Evolutionary conservation across 2,888 invertebrate species (phyloP).

Genomic region (Kryphioiulus occultus): DNA sequence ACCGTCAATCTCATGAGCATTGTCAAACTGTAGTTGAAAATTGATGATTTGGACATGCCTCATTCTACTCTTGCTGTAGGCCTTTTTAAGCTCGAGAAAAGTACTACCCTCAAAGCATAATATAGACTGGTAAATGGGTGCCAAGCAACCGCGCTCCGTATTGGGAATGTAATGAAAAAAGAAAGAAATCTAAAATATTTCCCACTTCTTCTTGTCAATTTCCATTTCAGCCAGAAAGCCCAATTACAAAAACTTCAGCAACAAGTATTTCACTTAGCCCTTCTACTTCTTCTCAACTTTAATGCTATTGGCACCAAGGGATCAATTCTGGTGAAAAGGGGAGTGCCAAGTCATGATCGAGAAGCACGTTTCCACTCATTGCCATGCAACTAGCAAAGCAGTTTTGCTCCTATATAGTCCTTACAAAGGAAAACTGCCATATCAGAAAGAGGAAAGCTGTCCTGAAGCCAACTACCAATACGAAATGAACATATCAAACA

Average conservation of each 20-base stretch:
- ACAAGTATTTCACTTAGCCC: constrained; percentile 43
- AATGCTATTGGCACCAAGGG: constrained; percentile 45
- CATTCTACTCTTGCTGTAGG: background rate
- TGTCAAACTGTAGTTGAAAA: constrained; percentile 7
- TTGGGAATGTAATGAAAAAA: constrained; percentile 1
- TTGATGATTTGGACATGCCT: background rate
- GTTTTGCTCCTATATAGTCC: background rate
- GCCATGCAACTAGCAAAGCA: constrained; percentile 39
- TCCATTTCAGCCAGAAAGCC: constrained; percentile 11
- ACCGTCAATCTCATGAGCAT: background rate
- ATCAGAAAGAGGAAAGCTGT: background rate
- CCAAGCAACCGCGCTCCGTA: background rate
- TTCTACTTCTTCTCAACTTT: constrained; percentile 11
- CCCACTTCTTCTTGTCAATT: constrained; percentile 28
- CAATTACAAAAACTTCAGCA: constrained; percentile 37
- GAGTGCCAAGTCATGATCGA: constrained; percentile 49
- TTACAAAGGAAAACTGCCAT: background rate
- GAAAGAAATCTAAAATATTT: constrained; percentile 16
- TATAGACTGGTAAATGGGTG: background rate
- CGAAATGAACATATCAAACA: background rate
- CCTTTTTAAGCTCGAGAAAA: background rate
- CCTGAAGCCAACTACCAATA: background rate
- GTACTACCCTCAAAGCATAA: background rate
- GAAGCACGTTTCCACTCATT: constrained; percentile 49
- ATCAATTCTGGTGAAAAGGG: constrained; percentile 33